Base-by-base conservation (phyloP, 2,113 vertebrate genomes). In the Gorilla gorilla region DNA sequence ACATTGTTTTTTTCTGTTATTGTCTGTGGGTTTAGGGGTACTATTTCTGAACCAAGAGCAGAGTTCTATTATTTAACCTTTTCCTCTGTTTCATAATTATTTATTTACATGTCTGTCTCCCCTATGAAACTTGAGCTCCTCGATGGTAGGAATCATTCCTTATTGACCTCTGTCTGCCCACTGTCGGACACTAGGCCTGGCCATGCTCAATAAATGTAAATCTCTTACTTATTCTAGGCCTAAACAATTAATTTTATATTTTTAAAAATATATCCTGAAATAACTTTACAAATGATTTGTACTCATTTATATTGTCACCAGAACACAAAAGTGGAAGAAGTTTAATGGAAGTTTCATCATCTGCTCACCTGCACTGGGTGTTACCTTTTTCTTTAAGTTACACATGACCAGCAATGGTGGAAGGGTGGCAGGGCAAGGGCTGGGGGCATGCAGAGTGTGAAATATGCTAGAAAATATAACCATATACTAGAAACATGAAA, bases 11-110 rank as follows among this genome's bases (percentile, higher is more conserved):
- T 80, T 89, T 66, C 40, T 6, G 66, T 38, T 30, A 38, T 48
- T 80, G 12, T 73, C 82, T 84, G 48, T 32, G 11, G 2, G 23
- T 87, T 84, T 57, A n/a, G 16, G 3, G 1, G 35, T 72, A 59
- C 75, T 90, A 38, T 97, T 90, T 97, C 76, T 61, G 73, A 97
- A 55, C 82, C 40, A 55, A 73, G 45, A 72, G 18, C 35, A 50
- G 66, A 79, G 68, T 90, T 94, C 32, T 93, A 75, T 52, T 90
- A 40, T 89, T 80, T 55, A 89, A 64, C 7, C 48, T 91, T 93
- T 91, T 25, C 72, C 11, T 64, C 48, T 57, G 38, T 59, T 12
- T 88, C 38, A 25, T 89, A 61, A 83, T 86, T 85, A 96, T 92
- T 94, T 94, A 89, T 66, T 91, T 92, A 86, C 22, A 9, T 22